phyloP scores from a whole-genome alignment of 2,888 invertebrate genomes.

The Synanthedon myopaeformis region DNA sequence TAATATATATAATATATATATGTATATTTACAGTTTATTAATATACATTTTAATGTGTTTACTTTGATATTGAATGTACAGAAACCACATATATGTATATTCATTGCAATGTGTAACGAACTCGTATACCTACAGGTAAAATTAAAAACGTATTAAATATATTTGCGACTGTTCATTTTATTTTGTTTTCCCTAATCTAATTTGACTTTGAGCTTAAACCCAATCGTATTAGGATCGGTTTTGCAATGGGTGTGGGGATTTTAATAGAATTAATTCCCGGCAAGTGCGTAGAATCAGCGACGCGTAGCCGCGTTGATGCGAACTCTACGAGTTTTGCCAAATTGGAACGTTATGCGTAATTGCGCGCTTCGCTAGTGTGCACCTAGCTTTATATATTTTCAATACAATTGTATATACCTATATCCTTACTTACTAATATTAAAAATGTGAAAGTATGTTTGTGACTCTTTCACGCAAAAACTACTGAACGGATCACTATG shows the following conservation, averaged over 20 bases:
- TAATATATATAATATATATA: conserved; percentile 18
- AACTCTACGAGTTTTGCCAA: conserved; percentile 11
- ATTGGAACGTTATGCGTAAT: conserved; percentile 6
- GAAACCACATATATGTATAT: conserved; percentile 40
- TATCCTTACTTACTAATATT: no score
- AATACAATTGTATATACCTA: no score
- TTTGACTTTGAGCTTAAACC: conserved; percentile 6
- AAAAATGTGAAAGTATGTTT: no score
- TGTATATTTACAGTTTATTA: conserved; percentile 58
- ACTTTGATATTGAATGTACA: conserved; percentile 64
- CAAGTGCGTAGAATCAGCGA: conserved; percentile 30
- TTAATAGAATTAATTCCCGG: conserved; percentile 38
- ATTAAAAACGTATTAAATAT: background rate
- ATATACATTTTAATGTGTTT: conserved; percentile 58
- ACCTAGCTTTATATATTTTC: no score
- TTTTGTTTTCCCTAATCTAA: background rate
- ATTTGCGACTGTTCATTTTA: background rate
- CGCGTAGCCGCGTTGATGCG: conserved; percentile 21
- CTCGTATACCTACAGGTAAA: conserved; percentile 54
- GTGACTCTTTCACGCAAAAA: no score
- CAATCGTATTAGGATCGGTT: conserved; percentile 10
- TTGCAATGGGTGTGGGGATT: conserved; percentile 6
- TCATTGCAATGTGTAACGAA: conserved; percentile 58
- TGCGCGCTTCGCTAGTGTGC: background rate
- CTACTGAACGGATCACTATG: no score